Evolutionary conservation across 53 echinoderm and acorn worm genomes (phyloP), one percentile per base, ranked within the genome.

Genomic region (Actinopyga echinites): DNA sequence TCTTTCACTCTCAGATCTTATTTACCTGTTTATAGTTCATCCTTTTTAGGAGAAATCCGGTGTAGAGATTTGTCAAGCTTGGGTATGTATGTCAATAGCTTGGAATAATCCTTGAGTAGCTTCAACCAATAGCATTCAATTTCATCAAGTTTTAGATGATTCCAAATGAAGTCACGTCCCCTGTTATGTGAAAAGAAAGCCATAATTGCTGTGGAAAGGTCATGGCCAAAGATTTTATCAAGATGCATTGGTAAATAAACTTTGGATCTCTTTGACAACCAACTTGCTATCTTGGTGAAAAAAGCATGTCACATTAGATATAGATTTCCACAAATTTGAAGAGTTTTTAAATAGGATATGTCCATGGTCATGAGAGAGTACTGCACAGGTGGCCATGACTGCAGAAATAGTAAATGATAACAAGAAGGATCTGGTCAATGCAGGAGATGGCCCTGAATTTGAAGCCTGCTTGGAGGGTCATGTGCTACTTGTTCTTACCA

Each of bases 101-200:
- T 93, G 29, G 83, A 87, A 64, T 96, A 96, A 30, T 71, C 66
- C 75, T 91, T 93, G 21, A 96, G 90, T 12, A 96, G 92, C n/a
- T 92, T 88, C 84, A 73, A 85, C 96, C 96, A 96, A 62, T 96
- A 96, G 69, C 96, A 96, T 33, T 93, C 77, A 6, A 96, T 45
- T 22, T 93, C 93, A 56, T 96, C 92, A 90, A 96, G 91, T 2
- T 81, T 85, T 15, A 96, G 93, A 69, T 96, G 93, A 40, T 96
- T 84, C 93, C 93, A 93, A 83, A 96, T 92, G 57, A 96, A 96
- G 63, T 96, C 91, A 34, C 91, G 82, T 10, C 96, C 96, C 71
- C 95, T 95, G 87, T 49, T 49, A 49, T 1, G 17, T 15, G 49
- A 49, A 49, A 17, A 49, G 17, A 13, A 44, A 44, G 17, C 13